phyloP scores from a whole-genome alignment of 2,888 invertebrate species.

The Polyommatus icarus region DNA sequence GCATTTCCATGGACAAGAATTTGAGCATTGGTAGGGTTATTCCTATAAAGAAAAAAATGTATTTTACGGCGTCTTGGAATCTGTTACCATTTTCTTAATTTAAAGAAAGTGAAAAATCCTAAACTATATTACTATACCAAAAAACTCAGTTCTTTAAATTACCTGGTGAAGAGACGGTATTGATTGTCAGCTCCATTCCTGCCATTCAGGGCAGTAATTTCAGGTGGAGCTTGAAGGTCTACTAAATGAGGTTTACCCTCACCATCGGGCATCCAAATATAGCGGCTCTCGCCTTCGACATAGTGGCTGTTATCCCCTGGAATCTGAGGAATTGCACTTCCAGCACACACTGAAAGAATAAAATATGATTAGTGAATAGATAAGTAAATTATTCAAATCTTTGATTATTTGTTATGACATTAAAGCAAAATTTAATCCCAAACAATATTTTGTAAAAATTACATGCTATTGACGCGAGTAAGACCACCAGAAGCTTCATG shows the following conservation, averaged over 20 bases:
- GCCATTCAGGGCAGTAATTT: background rate
- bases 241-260: conserved; percentile 59
- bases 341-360: conserved; percentile 49
- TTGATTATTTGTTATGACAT: background rate
- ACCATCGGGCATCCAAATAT: conserved; percentile 71
- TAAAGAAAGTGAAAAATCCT: background rate
- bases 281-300: conserved; percentile 67
- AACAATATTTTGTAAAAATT: background rate
- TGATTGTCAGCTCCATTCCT: conserved; percentile 46
- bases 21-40: conserved; percentile 48
- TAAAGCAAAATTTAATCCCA: background rate
- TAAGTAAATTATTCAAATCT: background rate
- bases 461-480: conserved; percentile 26
- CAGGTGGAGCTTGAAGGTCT: conserved; percentile 52
- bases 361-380: background rate
- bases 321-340: conserved; percentile 50
- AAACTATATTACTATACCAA: conserved; percentile 39
- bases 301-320: conserved; percentile 71
- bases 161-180: conserved; percentile 55
- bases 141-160: conserved; percentile 32
- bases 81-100: too few relatives aligned
- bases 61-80: background rate
- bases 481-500: conserved; percentile 15
- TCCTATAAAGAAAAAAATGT: conserved; percentile 38
- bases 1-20: conserved; percentile 47